phyloP scores from a whole-genome alignment of 2,888 invertebrate genomes.

The Lumbricus terrestris region DNA sequence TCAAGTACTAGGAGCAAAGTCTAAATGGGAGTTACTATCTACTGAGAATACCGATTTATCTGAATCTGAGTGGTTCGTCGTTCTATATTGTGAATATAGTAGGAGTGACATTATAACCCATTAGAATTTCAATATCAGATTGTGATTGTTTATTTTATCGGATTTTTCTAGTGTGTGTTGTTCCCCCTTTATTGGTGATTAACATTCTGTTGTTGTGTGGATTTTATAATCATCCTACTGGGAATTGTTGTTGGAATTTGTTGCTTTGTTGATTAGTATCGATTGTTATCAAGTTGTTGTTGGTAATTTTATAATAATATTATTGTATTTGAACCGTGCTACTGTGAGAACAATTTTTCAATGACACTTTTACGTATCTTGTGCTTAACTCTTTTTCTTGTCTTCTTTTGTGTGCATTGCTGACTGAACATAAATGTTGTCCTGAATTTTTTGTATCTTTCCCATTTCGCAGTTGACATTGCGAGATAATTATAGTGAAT shows the following conservation, averaged over 20 bases:
- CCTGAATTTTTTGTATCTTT: no score
- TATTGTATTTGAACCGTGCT: background rate
- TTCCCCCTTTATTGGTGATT: no score
- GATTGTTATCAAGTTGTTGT: background rate
- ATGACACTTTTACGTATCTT: background rate
- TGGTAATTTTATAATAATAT: background rate
- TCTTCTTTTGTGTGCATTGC: no score
- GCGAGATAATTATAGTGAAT: no score
- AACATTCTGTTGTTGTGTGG: background rate
- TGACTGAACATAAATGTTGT: no score
- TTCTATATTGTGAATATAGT: background rate
- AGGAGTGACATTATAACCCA: background rate
- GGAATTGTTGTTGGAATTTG: background rate
- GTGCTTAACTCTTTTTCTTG: background rate
- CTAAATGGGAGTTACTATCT: background rate
- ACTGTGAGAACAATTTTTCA: background rate
- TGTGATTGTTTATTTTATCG: background rate
- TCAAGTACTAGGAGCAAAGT: background rate
- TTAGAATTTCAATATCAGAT: background rate
- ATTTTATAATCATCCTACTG: background rate
- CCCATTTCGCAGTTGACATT: no score
- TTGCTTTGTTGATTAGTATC: no score
- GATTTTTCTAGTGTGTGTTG: no score
- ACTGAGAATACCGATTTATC: background rate
- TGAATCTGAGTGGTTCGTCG: background rate